Evolutionary conservation across 1,140 invertebrate genomes (phyloP), one percentile per base, ranked within the genome.

Genomic region (Bombus ignitus): DNA sequence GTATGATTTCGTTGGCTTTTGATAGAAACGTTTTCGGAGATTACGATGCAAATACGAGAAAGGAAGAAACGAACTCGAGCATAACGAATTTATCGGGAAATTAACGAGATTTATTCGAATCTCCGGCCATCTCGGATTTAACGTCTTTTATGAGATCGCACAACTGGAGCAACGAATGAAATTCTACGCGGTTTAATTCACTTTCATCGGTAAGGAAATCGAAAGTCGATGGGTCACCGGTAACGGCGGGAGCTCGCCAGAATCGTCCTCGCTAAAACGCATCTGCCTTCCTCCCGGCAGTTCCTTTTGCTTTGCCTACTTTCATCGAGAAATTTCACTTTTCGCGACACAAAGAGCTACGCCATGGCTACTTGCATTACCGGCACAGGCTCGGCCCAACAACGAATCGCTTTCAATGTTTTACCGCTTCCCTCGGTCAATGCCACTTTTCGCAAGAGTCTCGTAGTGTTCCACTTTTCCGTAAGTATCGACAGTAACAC

Each of bases 251-350:
- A 25, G 25, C 62, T 42, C 9, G 44, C 42, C 76, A 73, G 47
- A 37, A 77, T n/a, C 68, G 59, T 79, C 32, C 68, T 85, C 47
- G 47, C 39, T 66, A 83, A 81, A 83, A 75, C 35, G 2, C 42
- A 47, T 62, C 70, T 73, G 65, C 44, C 80, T 81, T 80, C 74
- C 70, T 13, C 18, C n/a, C 28, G 18, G 70, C 37, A 73, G 57
- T 85, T 86, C 71, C 59, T 78, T 71, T 77, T 68, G 75, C 87
- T 90, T 91, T 90, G 85, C 86, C 91, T 85, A 92, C 92, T 93
- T 93, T 92, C 90, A 87, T 92, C 86, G 71, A 22, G 71, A 91
- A 88, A 85, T 94, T 94, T 94, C 93, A 94, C 93, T 94, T 94
- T 93, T 92, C 89, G 85, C 88, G 87, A 87, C 78, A 87, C 80